These are phyloP conservation scores for Branchinecta lynchi DNA, from an alignment of 1,140 invertebrate species.

Conservation along the genomic window DNA sequence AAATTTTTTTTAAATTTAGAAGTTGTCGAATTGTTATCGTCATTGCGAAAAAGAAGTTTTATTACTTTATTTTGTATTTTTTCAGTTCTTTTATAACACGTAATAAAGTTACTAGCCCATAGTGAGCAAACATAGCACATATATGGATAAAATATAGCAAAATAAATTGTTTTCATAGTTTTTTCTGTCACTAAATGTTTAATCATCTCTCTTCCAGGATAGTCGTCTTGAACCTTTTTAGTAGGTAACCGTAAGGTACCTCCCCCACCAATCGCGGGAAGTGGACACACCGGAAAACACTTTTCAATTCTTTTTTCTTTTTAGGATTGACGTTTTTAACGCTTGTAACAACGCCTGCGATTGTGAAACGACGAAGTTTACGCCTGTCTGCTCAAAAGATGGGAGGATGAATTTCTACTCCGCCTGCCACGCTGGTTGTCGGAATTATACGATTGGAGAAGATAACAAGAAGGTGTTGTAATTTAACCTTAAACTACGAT, in stretches of 20 bases:
- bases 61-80: too few species aligned
- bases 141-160: too few species aligned
- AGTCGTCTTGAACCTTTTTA: not conserved
- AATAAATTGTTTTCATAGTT: not conserved
- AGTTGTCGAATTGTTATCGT: too few species aligned
- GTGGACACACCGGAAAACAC: too few species aligned
- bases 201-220: not conserved
- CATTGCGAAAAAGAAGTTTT: too few species aligned
- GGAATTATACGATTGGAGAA: conserved; percentile 26
- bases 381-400: conserved; percentile 29
- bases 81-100: too few species aligned
- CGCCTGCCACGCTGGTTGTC: conserved; percentile 52
- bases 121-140: too few species aligned
- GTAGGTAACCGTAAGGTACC: too few species aligned
- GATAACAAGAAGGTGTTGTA: conserved; percentile 30
- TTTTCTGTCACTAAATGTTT: too few species aligned
- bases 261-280: too few species aligned
- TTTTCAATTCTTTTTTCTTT: not conserved
- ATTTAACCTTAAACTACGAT: conserved; percentile 10
- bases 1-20: too few species aligned
- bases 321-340: conserved; percentile 19
- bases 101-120: too few species aligned
- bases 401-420: conserved; percentile 45
- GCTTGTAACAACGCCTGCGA: conserved; percentile 26
- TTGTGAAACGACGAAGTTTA: conserved; percentile 24